Conservation (phyloP, 2,113 vertebrate species). For the Turdus rufiventris region DNA sequence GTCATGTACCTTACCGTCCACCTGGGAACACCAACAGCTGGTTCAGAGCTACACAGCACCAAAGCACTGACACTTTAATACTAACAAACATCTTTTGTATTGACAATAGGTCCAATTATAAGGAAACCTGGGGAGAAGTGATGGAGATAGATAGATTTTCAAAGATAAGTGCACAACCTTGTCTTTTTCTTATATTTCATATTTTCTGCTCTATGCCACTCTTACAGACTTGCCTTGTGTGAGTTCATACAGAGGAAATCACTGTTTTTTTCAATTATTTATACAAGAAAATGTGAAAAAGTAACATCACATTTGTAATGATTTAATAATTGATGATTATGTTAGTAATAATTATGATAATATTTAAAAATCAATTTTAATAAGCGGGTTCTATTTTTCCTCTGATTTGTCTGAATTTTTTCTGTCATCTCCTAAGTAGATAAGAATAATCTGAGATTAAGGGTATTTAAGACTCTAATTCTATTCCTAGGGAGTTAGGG, state of each 20-base stretch:
- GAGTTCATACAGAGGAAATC: background rate
- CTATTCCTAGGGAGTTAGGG: background rate
- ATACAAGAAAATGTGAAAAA: background rate
- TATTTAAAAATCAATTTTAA: background rate
- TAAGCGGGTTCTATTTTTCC: background rate
- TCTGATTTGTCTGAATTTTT: background rate
- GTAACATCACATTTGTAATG: background rate
- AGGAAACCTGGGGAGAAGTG: background rate
- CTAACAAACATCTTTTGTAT: background rate
- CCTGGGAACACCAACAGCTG: conserved; percentile 7
- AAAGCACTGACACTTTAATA: background rate
- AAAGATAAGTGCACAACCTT: background rate
- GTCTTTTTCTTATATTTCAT: background rate
- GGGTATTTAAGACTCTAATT: background rate
- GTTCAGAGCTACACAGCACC: background rate
- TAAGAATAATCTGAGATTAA: background rate
- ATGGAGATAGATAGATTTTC: background rate
- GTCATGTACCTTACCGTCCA: background rate
- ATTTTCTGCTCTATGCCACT: background rate
- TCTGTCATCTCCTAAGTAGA: background rate
- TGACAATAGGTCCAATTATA: background rate
- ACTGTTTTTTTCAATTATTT: background rate
- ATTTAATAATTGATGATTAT: background rate
- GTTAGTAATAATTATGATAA: background rate
- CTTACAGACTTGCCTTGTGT: background rate